These are phyloP conservation scores for Lophura nycthemera DNA, from an alignment of 2,113 vertebrate species.

Conservation along the genomic window DNA sequence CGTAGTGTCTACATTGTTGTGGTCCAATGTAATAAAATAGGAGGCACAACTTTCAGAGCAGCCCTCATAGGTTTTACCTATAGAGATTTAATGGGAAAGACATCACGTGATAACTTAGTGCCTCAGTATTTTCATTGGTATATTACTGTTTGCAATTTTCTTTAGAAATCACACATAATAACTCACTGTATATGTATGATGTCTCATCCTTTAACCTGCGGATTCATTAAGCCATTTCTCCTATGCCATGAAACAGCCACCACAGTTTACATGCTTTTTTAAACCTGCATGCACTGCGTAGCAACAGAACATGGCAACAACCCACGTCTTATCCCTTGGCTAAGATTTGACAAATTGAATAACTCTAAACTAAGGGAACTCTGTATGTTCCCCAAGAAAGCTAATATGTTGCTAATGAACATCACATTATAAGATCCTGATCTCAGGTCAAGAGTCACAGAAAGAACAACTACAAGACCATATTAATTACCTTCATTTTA, in stretches of 20 bases:
- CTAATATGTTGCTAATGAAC: not conserved
- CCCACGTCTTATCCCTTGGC: not conserved
- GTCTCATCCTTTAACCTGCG: not conserved
- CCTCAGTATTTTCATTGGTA: not conserved
- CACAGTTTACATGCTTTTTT: not conserved
- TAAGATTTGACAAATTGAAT: not conserved
- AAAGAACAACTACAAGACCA: not conserved
- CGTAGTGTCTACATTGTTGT: too few relatives aligned
- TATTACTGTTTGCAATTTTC: not conserved
- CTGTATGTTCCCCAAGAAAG: not conserved
- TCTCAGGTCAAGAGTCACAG: not conserved
- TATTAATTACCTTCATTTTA: not conserved
- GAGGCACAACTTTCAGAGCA: too few relatives aligned
- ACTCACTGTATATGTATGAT: fast-evolving
- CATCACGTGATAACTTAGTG: not conserved
- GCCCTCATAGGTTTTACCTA: not conserved
- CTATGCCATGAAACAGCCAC: not conserved
- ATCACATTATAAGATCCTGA: not conserved
- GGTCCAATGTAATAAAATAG: too few relatives aligned
- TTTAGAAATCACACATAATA: not conserved
- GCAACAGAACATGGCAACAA: not conserved
- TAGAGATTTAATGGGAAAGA: not conserved
- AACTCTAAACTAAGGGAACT: not conserved
- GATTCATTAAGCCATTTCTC: not conserved
- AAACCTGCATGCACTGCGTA: not conserved